Evolutionary conservation across 2,888 invertebrate genomes (phyloP).

Genomic region (Lissocephala sabroskyi): DNA sequence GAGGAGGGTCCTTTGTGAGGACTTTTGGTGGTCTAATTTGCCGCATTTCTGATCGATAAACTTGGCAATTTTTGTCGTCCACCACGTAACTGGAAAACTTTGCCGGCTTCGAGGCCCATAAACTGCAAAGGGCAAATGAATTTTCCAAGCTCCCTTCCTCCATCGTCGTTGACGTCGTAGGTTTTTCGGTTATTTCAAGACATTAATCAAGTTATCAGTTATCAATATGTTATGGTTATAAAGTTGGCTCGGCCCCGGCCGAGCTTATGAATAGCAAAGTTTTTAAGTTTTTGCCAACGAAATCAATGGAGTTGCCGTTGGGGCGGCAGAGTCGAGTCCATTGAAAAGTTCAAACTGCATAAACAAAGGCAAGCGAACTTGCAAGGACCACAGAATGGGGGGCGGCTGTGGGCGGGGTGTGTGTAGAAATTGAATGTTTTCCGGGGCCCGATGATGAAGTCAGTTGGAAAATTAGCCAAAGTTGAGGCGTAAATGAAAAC

Average conservation of each 20-base stretch:
- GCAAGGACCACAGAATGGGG: too few species aligned
- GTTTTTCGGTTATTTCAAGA: neutral
- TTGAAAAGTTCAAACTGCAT: too few species aligned
- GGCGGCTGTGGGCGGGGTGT: too few species aligned
- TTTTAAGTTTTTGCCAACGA: too few species aligned
- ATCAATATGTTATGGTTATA: conserved; percentile 16
- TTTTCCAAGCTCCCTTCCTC: neutral
- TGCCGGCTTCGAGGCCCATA: neutral
- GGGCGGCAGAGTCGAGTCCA: too few species aligned
- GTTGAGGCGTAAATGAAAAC: too few species aligned
- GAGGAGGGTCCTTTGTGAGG: neutral
- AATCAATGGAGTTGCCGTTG: too few species aligned
- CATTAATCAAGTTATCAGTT: conserved; percentile 45
- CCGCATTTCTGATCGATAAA: conserved; percentile 43
- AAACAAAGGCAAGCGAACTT: too few species aligned
- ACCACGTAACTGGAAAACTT: conserved; percentile 42
- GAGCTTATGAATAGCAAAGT: neutral
- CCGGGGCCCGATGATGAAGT: too few species aligned
- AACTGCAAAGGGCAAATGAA: neutral
- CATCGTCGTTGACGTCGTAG: neutral
- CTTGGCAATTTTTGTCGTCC: conserved; percentile 41
- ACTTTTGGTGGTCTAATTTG: conserved; percentile 36
- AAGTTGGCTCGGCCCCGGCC: neutral
- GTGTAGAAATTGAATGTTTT: too few species aligned
- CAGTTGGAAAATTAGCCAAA: too few species aligned